Evolutionary conservation across 1,140 invertebrate genomes (phyloP).

Genomic region (Drosophila sturtevanti): DNA sequence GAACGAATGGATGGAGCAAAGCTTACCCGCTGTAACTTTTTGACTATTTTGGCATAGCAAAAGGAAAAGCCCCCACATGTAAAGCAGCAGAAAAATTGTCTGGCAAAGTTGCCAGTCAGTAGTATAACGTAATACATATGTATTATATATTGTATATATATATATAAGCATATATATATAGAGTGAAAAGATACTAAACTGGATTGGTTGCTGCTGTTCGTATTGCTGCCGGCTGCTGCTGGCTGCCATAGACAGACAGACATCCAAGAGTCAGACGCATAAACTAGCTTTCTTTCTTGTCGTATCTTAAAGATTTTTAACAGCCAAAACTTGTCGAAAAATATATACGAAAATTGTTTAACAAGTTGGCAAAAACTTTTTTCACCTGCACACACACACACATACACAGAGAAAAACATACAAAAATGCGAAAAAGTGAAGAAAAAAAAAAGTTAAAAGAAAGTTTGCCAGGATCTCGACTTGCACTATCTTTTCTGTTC

Average conservation of each 20-base stretch:
- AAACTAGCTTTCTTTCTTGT: conserved; percentile 44
- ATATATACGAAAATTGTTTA: conserved; percentile 80
- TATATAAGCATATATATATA: neutral
- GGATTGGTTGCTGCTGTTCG: conserved; percentile 12
- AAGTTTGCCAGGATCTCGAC: conserved; percentile 32
- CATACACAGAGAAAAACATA: neutral
- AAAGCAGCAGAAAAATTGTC: conserved; percentile 80
- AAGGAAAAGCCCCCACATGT: conserved; percentile 45
- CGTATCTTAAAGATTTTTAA: conserved; percentile 67
- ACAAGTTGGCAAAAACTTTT: conserved; percentile 68
- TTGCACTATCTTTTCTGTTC: conserved; percentile 25
- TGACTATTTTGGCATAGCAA: conserved; percentile 37
- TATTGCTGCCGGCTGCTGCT: neutral
- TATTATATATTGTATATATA: neutral
- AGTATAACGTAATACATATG: conserved; percentile 2
- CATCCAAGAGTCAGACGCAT: conserved; percentile 43
- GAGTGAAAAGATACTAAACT: neutral
- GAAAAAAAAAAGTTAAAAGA: conserved; percentile 4
- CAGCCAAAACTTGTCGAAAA: conserved; percentile 72
- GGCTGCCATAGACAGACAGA: conserved; percentile 26
- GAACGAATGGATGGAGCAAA: neutral
- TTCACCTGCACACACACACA: conserved; percentile 55
- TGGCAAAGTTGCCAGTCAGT: conserved; percentile 66
- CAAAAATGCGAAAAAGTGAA: neutral
- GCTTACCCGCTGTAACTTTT: conserved; percentile 56